Base-by-base conservation (phyloP, 2,888 invertebrate species). In the Drosophila monieri region DNA sequence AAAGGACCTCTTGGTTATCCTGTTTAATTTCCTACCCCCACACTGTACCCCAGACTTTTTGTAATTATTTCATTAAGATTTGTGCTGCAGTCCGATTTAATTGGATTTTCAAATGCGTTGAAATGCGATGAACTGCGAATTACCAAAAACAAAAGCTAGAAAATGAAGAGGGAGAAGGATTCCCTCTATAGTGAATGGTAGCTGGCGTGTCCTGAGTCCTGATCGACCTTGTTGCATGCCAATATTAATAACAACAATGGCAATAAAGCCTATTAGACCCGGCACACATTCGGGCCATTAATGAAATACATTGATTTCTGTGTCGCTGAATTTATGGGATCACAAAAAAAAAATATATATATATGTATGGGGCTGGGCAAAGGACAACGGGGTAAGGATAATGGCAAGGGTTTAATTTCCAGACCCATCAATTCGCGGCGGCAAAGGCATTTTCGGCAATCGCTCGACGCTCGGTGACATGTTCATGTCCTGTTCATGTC, bases 291-390 rank as follows among this genome's bases (percentile, higher is more conserved):
- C 58, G 51, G 72, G 79, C 85, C 73, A 83, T 83, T 88, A 83
- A 83, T 88, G 88, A 88, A 83, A 88, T 87, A 83, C 81, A 83
- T 88, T 83, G 88, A 87, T 83, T 88, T 83, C 81, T 80, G 67
- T 86, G 80, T 80, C 64, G 69, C 60, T 25, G 6, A 41, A 41
- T 41, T 41, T 41, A 41, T 41, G n/a, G 39, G 39, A 41, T 41
- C 37, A 41, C 10, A 55, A 41, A 67, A 53, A 14, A 35, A 35
- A 12, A 32, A 3, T 12, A 12, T 2, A 12, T 3, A 8, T 8
- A 27, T 2, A 6, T 8, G 2, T 27, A 9, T 10, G 18, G 10
- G 27, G 14, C 27, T 14, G 10, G 39, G 27, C 14, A 21, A 8
- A n/a, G 52, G 39, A 35, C 32, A 39, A 21, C 15, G 30, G 43